Percentiles rank a stretch among this genome's conserved stretches.
Evolutionary conservation across 2,888 invertebrate genomes (phyloP).

Genomic region (Asteroscopus sphinx): DNA sequence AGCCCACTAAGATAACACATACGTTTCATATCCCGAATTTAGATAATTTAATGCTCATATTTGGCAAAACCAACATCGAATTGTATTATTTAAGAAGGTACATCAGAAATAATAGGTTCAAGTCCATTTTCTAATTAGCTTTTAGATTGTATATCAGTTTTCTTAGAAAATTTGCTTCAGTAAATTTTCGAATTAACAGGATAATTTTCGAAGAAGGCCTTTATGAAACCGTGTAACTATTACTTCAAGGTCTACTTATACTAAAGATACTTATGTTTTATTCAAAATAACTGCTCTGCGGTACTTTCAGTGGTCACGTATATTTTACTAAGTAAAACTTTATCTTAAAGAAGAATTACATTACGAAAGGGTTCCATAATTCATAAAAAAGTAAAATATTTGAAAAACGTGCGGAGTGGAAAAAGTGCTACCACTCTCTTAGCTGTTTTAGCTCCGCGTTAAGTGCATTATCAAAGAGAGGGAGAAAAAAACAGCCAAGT

Average conservation of each 20-base stretch:
- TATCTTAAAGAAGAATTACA: conserved; percentile 31
- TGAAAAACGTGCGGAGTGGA: conserved; percentile 27
- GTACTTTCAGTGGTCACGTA: conserved; percentile 37
- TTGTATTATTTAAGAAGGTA: not conserved
- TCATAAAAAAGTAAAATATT: conserved; percentile 39
- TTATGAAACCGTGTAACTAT: too few relatives aligned
- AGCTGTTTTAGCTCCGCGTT: conserved; percentile 3
- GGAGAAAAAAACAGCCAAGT: conserved; percentile 14
- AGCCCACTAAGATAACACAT: conserved; percentile 29
- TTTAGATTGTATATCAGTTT: not conserved
- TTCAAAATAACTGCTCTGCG: conserved; percentile 17
- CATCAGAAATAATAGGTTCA: not conserved
- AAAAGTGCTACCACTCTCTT: conserved; percentile 24
- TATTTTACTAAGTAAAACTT: conserved; percentile 34
- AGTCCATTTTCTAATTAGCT: too few relatives aligned
- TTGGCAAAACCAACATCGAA: conserved; percentile 10
- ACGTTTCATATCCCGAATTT: conserved; percentile 30
- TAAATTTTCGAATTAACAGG: not conserved
- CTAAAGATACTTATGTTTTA: conserved; percentile 17
- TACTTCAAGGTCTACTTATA: too few relatives aligned
- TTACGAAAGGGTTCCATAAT: conserved; percentile 40
- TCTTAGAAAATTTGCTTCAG: too few relatives aligned
- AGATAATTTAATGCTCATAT: conserved; percentile 21
- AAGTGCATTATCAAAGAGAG: conserved; percentile 31
- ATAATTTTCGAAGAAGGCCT: too few relatives aligned